A percentile compares a stretch with the other conserved stretches of the same genome.
These are phyloP conservation scores for Pyrocoelia pectoralis DNA, from an alignment of 2,888 invertebrate species.

Conservation along the genomic window DNA sequence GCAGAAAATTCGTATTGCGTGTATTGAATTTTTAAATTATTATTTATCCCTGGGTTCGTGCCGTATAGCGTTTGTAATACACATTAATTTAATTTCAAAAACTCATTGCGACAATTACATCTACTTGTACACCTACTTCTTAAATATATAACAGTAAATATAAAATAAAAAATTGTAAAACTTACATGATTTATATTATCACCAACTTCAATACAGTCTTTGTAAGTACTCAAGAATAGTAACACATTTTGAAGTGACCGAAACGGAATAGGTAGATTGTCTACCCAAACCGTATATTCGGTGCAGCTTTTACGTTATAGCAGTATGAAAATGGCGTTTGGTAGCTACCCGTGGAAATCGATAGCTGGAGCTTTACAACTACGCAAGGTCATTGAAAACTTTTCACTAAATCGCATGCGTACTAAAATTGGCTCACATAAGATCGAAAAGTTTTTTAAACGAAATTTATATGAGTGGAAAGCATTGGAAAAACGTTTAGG, in stretches of 20 bases:
- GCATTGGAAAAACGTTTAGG: too few species aligned
- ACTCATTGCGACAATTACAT: too few species aligned
- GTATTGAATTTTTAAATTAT: neutral
- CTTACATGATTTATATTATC: slow-evolving; percentile 26
- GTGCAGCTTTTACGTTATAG: slow-evolving; percentile 40
- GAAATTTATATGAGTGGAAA: neutral
- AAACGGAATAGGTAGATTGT: slow-evolving; percentile 33
- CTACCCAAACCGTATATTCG: slow-evolving; percentile 36
- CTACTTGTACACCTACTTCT: too few species aligned
- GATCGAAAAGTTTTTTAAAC: neutral
- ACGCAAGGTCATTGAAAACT: slow-evolving; percentile 50
- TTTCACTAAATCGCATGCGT: slow-evolving; percentile 38
- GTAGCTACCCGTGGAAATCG: slow-evolving; percentile 56
- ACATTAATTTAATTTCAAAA: too few species aligned
- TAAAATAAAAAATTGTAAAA: neutral
- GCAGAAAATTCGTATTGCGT: neutral
- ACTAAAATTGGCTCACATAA: slow-evolving; percentile 30
- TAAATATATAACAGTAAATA: neutral
- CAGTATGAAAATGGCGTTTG: slow-evolving; percentile 53
- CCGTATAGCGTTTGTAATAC: too few species aligned
- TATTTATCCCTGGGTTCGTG: too few species aligned
- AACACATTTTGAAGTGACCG: slow-evolving; percentile 42
- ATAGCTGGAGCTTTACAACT: slow-evolving; percentile 47
- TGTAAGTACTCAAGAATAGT: slow-evolving; percentile 40
- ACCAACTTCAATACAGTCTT: slow-evolving; percentile 28